Evolutionary conservation across 2,797 vertebrate genomes (phyloP), one percentile per base, ranked within the genome.

Genomic region (Enteromius paludinosus): DNA sequence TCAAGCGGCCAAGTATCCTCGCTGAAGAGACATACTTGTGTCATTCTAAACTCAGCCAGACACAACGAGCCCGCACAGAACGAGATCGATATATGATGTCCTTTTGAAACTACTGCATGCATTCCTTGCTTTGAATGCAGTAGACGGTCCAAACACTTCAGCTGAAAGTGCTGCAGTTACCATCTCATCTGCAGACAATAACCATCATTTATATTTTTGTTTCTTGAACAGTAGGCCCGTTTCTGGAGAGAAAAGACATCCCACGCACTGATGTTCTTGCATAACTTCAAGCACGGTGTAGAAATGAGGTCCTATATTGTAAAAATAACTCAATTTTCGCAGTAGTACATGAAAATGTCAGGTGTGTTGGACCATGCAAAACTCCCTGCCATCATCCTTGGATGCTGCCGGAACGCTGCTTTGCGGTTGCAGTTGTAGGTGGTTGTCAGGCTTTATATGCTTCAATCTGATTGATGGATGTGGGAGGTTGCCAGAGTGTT

Each of bases 11-110:
- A 81, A 62, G 69, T 64, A 33, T 81, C 70, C 18, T 65, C 61
- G 74, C 59, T 81, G 23, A 59, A 74, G 79, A 81, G 43, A 38
- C 23, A 28, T 38, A 15, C 79, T 81, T 74, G n/a, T 74, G 59
- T 81, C 54, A 65, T 81, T 43, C 43, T 1, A 81, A 81, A 52
- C 70, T 73, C 30, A 20, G 59, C 79, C 59, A 74, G 59, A 65
- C 41, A 72, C 43, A 35, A 65, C 17, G 17, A 81, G 10, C 10
- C 41, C 28, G 20, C 70, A 81, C 41, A 47, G 43, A 33, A 49
- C 2, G 6, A 35, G 28, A 72, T 72, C 56, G 72, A 81, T 64
- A 81, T 72, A 62, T 49, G 0, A 81, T 72, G 68, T 62, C 28
- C 41, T 72, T 72, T 49, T 81, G 41, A 72, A 70, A 81, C 14